Evolutionary conservation across 1,140 invertebrate genomes (phyloP), one percentile per base, ranked within the genome.

Genomic region (Octopus bimaculoides): DNA sequence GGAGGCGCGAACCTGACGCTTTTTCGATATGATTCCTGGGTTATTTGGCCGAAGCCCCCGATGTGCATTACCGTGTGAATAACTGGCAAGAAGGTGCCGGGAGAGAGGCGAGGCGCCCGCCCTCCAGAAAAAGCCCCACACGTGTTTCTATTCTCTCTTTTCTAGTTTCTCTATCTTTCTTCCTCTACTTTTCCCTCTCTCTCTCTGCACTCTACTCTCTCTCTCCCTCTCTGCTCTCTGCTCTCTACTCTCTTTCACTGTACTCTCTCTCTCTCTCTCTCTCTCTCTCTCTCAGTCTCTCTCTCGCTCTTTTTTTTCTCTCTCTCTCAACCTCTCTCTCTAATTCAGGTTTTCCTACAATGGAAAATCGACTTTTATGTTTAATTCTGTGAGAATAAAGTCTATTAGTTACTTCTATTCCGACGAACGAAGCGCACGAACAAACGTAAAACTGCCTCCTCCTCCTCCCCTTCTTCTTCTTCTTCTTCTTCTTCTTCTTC

Each of bases 331-430:
- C 66, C 4, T 69, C 66, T 69, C 66, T 69, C 14, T 69, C 14
- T 69, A 20, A 69, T 69, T 69, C 66, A 69, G 14, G 66, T n/a
- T n/a, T 69, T 69, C 66, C 66, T 69, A 69, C 66, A 20, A 69
- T 69, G 66, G 5, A 69, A 69, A 69, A 20, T 12, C 66, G 66
- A 20, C 66, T 69, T 69, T 69, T 20, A 69, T 69, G 66, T 69
- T 12, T 69, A 69, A 69, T 69, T 69, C 66, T 69, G 66, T 69
- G 14, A 69, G 66, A 69, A 69, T 69, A 69, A 69, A 69, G 66
- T 69, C 66, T 69, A 69, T 69, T 69, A 61, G 56, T 14, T 61
- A 14, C 56, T 8, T 61, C 56, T 61, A 61, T 61, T 14, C 7
- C 7, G 56, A 61, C 7, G 14, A 61, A 61, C 56, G 56, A 14